Base-by-base conservation (phyloP, 2,888 invertebrate species). In the Cosmia trapezina region DNA sequence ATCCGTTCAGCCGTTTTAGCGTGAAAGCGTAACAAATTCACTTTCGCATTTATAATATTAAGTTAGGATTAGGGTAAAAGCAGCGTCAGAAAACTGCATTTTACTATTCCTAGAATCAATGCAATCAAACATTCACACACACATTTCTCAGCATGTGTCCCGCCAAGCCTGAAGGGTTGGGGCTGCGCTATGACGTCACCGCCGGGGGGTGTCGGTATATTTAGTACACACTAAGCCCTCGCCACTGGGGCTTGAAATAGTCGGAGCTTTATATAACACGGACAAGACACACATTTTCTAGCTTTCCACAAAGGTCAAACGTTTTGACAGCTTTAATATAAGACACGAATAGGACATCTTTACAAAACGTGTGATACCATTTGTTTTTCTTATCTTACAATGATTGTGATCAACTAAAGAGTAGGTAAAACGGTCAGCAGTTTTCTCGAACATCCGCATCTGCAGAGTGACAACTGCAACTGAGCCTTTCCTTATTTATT, bases 121-220 rank as follows among this genome's bases (percentile, higher is more conserved):
- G 22, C 28, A 47, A 53, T 62, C 8, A 59, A 53, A 63, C 1
- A 59, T 19, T 8, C n/a, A 33, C 4, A 17, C 45, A 33, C 66
- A 54, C 71, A 63, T 81, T 62, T 59, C 54, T 47, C 61, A 59
- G 54, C 51, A 33, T 77, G 63, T 77, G 63, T 63, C 49, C 47
- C 33, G n/a, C 63, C 37, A 19, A 28, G 64, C 67, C 33, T 64
- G 33, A 70, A 72, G 57, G 56, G 73, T 66, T 56, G 68, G 65
- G 69, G 70, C 47, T 62, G 78, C 53, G 67, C 63, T 70, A 66
- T 87, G 85, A 87, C 86, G 86, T 87, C 86, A 87, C 70, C 33
- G 14, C 49, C 43, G 45, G 70, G 70, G 77, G 69, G 72, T 76
- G 80, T 79, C 62, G 73, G 76, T 87, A 86, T 87, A 83, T 87